These are phyloP conservation scores for Caenorhabditis macrosperma DNA, from an alignment of 2,888 invertebrate species.

Conservation along the genomic window DNA sequence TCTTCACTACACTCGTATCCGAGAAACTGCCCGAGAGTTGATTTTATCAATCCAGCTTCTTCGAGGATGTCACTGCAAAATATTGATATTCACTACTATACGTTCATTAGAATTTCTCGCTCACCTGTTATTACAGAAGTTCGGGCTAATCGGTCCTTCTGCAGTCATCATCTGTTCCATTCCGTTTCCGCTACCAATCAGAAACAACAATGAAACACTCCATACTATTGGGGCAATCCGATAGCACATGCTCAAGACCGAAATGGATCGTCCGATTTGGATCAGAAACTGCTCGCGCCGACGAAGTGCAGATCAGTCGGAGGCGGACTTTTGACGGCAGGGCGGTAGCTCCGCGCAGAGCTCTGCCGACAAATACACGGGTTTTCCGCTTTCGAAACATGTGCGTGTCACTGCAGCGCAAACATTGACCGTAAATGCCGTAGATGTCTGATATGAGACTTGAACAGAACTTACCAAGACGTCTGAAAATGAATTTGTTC, in stretches of 20 bases:
- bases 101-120: neutral
- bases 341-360: slow-evolving; percentile 46
- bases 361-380: slow-evolving; percentile 42
- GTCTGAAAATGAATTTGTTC: no score
- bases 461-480: neutral
- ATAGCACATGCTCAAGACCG: slow-evolving; percentile 18
- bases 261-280: slow-evolving; percentile 28
- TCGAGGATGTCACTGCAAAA: slow-evolving; percentile 67
- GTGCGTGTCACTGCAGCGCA: slow-evolving; percentile 47
- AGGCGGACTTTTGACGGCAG: slow-evolving; percentile 51
- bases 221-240: slow-evolving; percentile 9
- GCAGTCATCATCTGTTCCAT: slow-evolving; percentile 65
- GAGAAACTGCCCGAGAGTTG: slow-evolving; percentile 78
- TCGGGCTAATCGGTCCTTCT: slow-evolving; percentile 68
- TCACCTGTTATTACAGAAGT: slow-evolving; percentile 77
- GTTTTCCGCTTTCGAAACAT: slow-evolving; percentile 60
- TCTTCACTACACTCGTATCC: slow-evolving; percentile 79
- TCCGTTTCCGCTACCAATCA: slow-evolving; percentile 30
- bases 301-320: slow-evolving; percentile 44
- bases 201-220: neutral
- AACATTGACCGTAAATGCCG: slow-evolving; percentile 40
- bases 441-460: slow-evolving; percentile 37
- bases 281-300: slow-evolving; percentile 39
- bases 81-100: neutral
- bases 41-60: slow-evolving; percentile 71